A percentile compares a stretch with the other conserved stretches of the same genome.
These are phyloP conservation scores for Mesitornis unicolor DNA, from an alignment of 2,113 vertebrate species.

Conservation along the genomic window DNA sequence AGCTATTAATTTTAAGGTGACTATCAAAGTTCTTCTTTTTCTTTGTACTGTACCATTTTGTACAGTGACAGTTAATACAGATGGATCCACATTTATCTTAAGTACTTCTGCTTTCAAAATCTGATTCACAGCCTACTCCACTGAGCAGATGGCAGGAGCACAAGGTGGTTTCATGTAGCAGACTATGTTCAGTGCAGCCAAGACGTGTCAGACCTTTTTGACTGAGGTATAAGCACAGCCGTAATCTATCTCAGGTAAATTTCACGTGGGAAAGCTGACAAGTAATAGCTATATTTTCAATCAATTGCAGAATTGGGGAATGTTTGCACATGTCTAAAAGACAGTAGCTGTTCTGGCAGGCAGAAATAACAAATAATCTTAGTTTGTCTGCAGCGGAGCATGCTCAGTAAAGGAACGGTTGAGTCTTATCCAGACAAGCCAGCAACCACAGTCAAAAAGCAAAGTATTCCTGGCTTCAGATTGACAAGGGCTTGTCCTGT, in stretches of 20 bases:
- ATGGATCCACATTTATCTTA: not conserved
- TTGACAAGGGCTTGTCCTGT: not conserved
- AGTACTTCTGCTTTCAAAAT: conserved; percentile 15
- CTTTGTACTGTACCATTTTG: not conserved
- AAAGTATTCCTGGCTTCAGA: not conserved
- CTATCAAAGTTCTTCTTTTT: not conserved
- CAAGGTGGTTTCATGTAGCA: not conserved
- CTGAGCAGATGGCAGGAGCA: not conserved
- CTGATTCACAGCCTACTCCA: conserved; percentile 7
- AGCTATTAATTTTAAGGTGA: not conserved
- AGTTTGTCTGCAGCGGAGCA: not conserved
- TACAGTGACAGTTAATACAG: not conserved
- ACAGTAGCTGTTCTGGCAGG: not conserved
- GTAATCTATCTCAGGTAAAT: not conserved
- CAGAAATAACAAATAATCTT: not conserved
- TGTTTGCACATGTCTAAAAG: not conserved
- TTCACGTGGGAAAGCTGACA: not conserved
- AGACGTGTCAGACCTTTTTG: not conserved
- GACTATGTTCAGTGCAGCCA: not conserved
- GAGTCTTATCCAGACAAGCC: not conserved
- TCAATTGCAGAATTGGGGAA: not conserved
- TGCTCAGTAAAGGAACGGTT: not conserved
- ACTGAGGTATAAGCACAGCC: not conserved
- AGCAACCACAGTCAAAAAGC: not conserved
- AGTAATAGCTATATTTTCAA: not conserved